Evolutionary conservation across 2,113 vertebrate genomes (phyloP), one percentile per base, ranked within the genome.

Genomic region (Xiphophorus couchianus): DNA sequence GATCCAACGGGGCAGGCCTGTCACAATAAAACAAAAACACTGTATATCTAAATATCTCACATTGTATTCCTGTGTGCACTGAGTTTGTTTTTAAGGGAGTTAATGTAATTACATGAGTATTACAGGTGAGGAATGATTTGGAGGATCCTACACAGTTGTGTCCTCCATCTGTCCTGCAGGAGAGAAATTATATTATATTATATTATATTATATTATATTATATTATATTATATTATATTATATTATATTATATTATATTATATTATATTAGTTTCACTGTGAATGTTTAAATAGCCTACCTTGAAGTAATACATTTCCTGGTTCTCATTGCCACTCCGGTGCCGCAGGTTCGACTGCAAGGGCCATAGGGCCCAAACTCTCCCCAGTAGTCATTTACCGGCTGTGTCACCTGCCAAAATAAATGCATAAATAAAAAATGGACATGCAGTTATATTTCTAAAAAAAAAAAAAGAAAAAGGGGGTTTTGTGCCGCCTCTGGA

Each of bases 91-190:
- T 31, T 62, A 61, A 73, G 33, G 3, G 0, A 6, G 17, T n/a
- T 33, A 37, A 7, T 29, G 44, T 76, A 67, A n/a, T 85, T 83
- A 93, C 93, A 13, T 92, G 86, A 69, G 82, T 89, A 62, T 93
- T 95, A 84, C 97, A 98, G 14, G 92, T 93, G 17, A 60, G 92
- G 86, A 95, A 96, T 58, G 93, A 95, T 78, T 91, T 95, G 31
- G 90, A 71, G 4, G 96, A 95, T 71, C 96, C 97, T 81, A 94
- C 61, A 39, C 97, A 98, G 92, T 91, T 94, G 69, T 94, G 88
- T 73, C 94, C 91, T 74, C 94, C 95, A 78, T 97, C 97, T 88
- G 90, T 93, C 94, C 97, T 98, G 86, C 48, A 86, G 84, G 73
- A 80, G 4, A 37, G 2, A 65, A n/a, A 27, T 5, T 11, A 64